phyloP scores from a whole-genome alignment of 2,888 invertebrate genomes.

The Erebia epiphron region DNA sequence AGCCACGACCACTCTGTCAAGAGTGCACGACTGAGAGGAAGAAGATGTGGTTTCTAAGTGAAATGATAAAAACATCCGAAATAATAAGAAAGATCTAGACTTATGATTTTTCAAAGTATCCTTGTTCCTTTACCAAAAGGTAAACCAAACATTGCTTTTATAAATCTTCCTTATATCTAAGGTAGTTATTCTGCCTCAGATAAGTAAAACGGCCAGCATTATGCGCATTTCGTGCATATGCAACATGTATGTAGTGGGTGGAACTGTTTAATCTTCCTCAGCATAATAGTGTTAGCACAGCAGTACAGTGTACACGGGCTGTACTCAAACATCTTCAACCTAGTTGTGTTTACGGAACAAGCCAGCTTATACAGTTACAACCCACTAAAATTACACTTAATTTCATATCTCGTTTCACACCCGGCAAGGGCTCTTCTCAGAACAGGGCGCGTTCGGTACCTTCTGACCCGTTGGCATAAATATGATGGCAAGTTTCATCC shows the following conservation, averaged over 20 bases:
- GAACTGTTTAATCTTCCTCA: not conserved
- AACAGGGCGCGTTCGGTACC: too few relatives aligned
- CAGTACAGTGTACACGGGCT: not conserved
- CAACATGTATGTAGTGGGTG: not conserved
- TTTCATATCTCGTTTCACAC: too few relatives aligned
- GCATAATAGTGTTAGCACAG: not conserved
- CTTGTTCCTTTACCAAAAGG: too few relatives aligned
- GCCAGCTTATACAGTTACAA: not conserved
- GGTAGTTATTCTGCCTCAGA: not conserved
- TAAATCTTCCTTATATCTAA: too few relatives aligned
- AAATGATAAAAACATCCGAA: too few relatives aligned
- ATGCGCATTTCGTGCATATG: not conserved
- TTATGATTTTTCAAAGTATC: too few relatives aligned
- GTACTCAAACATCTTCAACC: not conserved
- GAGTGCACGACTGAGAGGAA: too few relatives aligned
- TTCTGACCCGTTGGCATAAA: not conserved
- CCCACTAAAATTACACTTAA: not conserved
- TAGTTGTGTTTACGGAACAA: not conserved
- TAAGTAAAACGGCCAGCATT: not conserved
- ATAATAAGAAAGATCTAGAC: too few relatives aligned
- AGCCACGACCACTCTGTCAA: too few relatives aligned
- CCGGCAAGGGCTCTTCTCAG: too few relatives aligned
- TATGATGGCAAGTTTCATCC: constrained; percentile 2
- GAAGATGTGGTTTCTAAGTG: too few relatives aligned
- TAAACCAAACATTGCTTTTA: too few relatives aligned